phyloP scores from a whole-genome alignment of 1,140 invertebrate genomes.

The Drosophila arizonae region DNA sequence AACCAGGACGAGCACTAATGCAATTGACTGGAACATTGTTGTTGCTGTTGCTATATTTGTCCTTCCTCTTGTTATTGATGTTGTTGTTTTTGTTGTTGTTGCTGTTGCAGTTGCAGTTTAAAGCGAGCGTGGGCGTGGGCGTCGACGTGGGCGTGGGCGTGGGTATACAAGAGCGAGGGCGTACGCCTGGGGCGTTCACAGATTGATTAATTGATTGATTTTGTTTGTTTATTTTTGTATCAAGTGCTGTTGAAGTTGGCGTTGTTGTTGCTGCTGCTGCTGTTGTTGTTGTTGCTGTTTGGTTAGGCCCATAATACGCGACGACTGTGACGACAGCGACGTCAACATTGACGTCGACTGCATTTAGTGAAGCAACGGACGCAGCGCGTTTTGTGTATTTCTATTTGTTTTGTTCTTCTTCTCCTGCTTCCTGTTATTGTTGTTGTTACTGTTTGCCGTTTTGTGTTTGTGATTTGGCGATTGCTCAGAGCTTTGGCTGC shows the following conservation, averaged over 20 bases:
- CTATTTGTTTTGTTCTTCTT: slow-evolving; percentile 7
- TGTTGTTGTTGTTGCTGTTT: slow-evolving; percentile 25
- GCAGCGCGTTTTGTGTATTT: slow-evolving; percentile 13
- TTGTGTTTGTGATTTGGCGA: slow-evolving; percentile 16
- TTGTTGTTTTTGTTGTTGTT: slow-evolving; percentile 5
- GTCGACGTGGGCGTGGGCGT: slow-evolving; percentile 51
- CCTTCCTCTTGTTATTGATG: not conserved
- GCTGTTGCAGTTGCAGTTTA: slow-evolving; percentile 32
- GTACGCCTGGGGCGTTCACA: slow-evolving; percentile 54
- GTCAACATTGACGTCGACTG: slow-evolving; percentile 38
- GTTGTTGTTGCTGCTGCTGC: slow-evolving; percentile 30
- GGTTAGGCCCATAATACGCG: slow-evolving; percentile 46
- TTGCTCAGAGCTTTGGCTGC: slow-evolving; percentile 18
- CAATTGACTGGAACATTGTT: slow-evolving; percentile 67
- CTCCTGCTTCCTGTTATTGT: slow-evolving; percentile 5
- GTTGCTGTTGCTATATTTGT: slow-evolving; percentile 5
- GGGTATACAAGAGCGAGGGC: slow-evolving; percentile 35
- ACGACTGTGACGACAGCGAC: slow-evolving; percentile 41
- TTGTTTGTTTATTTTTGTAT: slow-evolving; percentile 81
- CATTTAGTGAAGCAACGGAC: slow-evolving; percentile 49
- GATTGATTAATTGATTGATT: slow-evolving; percentile 81
- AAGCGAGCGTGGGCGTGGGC: slow-evolving; percentile 44
- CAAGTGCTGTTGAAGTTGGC: slow-evolving; percentile 53
- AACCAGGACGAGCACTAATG: slow-evolving; percentile 52
- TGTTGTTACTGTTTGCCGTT: slow-evolving; percentile 12